Evolutionary conservation across 2,113 vertebrate species (phyloP).

Genomic region (Turdus rufiventris): DNA sequence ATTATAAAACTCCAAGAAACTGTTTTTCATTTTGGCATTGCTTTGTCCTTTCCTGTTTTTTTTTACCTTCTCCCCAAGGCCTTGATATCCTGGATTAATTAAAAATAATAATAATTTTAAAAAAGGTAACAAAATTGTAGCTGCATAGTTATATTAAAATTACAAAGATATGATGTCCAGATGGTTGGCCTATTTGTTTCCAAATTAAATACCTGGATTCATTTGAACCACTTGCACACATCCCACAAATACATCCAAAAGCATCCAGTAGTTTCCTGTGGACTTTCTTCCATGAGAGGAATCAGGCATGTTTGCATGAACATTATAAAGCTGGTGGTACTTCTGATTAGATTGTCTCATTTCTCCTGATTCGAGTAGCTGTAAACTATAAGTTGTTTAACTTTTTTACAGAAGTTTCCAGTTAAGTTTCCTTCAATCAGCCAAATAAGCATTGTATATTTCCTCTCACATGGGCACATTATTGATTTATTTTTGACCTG

Average conservation of each 20-base stretch:
- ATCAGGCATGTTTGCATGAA: neutral
- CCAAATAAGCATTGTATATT: rapidly evolving
- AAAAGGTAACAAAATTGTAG: neutral
- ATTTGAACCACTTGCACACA: neutral
- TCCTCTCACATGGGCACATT: neutral
- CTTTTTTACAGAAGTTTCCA: too few relatives aligned
- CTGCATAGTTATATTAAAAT: neutral
- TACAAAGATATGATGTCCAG: neutral
- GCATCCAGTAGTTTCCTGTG: neutral
- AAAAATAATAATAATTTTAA: neutral
- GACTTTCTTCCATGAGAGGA: neutral
- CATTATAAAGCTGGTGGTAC: neutral
- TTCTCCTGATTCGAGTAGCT: neutral
- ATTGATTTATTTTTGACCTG: neutral
- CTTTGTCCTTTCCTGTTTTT: neutral
- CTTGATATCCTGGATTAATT: neutral
- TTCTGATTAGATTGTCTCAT: neutral
- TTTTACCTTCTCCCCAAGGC: neutral
- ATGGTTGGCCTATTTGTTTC: neutral
- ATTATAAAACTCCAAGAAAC: neutral
- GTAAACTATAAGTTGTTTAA: neutral
- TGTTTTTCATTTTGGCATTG: neutral
- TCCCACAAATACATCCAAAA: neutral
- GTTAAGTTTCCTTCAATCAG: neutral
- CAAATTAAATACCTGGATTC: neutral